Conservation (phyloP, 2,888 invertebrate species). For the Halictus ligatus region DNA sequence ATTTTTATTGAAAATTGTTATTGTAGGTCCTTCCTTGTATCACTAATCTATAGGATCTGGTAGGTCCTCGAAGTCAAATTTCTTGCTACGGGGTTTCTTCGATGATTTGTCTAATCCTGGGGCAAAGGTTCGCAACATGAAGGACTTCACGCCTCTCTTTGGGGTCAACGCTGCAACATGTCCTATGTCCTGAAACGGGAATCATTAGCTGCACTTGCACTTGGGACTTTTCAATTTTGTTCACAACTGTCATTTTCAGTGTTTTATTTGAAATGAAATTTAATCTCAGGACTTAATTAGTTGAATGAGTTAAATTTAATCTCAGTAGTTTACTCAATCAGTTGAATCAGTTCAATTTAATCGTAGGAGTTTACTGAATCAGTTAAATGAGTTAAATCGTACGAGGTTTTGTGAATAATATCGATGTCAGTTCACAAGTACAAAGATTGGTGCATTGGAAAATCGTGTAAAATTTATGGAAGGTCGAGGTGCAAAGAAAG, state of each 20-base stretch:
- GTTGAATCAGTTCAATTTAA: not conserved
- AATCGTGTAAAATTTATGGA: not conserved
- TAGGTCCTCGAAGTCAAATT: not conserved
- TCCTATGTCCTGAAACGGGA: not conserved
- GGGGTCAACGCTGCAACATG: not conserved
- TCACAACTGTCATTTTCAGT: not conserved
- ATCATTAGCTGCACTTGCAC: not conserved
- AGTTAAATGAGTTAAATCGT: not conserved
- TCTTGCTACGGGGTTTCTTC: not conserved
- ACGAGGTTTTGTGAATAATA: not conserved
- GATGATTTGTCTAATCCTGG: not conserved
- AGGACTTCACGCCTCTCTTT: not conserved
- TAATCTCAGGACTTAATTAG: too few species aligned
- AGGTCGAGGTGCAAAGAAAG: not conserved
- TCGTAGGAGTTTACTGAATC: not conserved
- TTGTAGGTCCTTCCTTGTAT: not conserved
- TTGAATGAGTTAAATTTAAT: too few species aligned
- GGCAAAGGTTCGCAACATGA: conserved; percentile 2
- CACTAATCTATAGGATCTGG: not conserved
- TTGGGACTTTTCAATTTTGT: too few species aligned
- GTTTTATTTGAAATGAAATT: not conserved
- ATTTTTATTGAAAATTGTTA: conserved; percentile 7
- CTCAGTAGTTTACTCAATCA: too few species aligned
- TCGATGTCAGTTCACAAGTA: not conserved
- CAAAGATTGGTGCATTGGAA: not conserved